phyloP scores from a whole-genome alignment of 2,797 vertebrate genomes.

The Parauchenoglanis ngamensis region DNA sequence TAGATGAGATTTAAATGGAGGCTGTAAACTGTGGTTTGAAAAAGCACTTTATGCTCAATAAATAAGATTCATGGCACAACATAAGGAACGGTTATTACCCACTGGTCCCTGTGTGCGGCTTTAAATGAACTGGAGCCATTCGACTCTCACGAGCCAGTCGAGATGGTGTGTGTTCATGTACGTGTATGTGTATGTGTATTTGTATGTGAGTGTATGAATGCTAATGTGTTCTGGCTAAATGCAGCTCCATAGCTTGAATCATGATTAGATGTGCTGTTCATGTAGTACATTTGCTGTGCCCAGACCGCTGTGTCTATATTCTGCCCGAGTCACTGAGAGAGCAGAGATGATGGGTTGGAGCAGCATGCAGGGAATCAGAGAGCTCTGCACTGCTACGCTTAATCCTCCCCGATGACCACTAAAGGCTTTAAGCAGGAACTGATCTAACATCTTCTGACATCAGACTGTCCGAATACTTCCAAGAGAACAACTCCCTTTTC shows the following conservation, averaged over 20 bases:
- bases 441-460: constrained; percentile 71
- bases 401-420: constrained; percentile 65
- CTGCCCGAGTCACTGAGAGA: not conserved
- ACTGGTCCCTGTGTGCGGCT: constrained; percentile 51
- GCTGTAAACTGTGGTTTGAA: constrained; percentile 58
- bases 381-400: constrained; percentile 27
- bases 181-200: constrained; percentile 21
- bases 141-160: constrained; percentile 41
- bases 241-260: not conserved
- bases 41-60: constrained; percentile 56
- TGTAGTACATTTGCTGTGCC: not conserved
- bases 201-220: constrained; percentile 29
- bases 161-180: constrained; percentile 33
- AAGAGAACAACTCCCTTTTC: constrained; percentile 61
- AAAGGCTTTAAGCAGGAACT: constrained; percentile 66
- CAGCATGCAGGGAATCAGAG: constrained; percentile 7
- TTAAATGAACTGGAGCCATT: constrained; percentile 56
- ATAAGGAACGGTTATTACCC: constrained; percentile 57
- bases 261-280: not conserved
- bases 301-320: constrained; percentile 27
- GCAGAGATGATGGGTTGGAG: not conserved
- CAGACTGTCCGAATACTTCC: constrained; percentile 62
- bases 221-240: constrained; percentile 13
- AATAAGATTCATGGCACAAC: constrained; percentile 51
- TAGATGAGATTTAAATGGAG: constrained; percentile 60